Evolutionary conservation across 2,113 vertebrate species (phyloP).

Genomic region (Brachirus orientalis): DNA sequence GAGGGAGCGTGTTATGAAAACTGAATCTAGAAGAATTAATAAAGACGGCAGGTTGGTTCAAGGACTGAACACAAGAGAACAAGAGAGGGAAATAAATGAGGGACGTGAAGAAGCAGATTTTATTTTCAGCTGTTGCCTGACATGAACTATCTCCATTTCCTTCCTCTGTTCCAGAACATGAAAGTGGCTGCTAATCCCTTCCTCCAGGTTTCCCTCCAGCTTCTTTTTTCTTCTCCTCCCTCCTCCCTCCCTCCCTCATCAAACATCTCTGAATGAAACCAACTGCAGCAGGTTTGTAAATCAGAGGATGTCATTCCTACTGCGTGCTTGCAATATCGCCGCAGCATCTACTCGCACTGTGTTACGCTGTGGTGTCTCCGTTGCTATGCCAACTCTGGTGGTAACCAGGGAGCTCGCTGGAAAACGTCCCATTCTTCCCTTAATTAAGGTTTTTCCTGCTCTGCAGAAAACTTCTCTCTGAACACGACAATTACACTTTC

Average conservation of each 20-base stretch:
- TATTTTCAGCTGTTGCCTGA: conserved; percentile 3
- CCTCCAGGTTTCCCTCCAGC: conserved; percentile 34
- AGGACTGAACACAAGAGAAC: background rate
- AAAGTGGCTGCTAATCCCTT: conserved; percentile 28
- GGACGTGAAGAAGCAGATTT: background rate
- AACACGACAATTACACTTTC: background rate
- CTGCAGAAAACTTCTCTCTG: conserved; percentile 11
- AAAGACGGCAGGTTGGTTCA: background rate
- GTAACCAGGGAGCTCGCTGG: conserved; percentile 21
- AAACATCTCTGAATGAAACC: conserved; percentile 10
- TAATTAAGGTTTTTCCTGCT: conserved; percentile 23
- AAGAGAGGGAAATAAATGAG: background rate
- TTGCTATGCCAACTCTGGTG: conserved; percentile 37
- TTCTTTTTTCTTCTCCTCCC: conserved; percentile 7
- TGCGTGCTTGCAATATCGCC: background rate
- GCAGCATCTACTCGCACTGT: background rate
- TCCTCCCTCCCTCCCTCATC: background rate
- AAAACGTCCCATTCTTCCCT: background rate
- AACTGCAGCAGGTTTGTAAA: conserved; percentile 21
- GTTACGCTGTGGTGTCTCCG: background rate
- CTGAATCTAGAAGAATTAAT: too few species aligned
- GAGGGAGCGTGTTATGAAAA: too few species aligned
- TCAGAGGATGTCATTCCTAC: conserved; percentile 11
- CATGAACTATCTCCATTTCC: conserved; percentile 11
- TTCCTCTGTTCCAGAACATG: conserved; percentile 32